A percentile compares a stretch with the other conserved stretches of the same genome.
phyloP scores from a whole-genome alignment of 2,888 invertebrate species.

The Pasiphila rectangulata region DNA sequence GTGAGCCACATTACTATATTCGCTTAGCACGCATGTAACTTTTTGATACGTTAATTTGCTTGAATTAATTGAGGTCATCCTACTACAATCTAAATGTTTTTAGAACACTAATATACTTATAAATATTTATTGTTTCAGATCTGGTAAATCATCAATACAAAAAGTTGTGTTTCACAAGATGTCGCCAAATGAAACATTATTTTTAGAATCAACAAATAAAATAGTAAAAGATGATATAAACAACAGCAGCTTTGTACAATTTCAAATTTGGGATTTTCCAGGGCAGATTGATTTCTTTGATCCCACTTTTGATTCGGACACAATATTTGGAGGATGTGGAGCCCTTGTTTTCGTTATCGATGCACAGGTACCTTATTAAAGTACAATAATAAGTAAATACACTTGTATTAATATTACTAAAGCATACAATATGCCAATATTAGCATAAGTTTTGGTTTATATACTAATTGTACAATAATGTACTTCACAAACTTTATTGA shows the following conservation, averaged over 20 bases:
- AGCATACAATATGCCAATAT: too few species aligned
- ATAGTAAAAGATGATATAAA: conserved; percentile 99
- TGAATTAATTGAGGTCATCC: conserved; percentile 8
- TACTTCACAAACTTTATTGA: background rate
- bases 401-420: too few species aligned
- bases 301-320: conserved; percentile 96
- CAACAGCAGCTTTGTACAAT: conserved; percentile 97
- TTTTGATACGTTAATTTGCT: background rate
- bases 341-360: conserved; percentile 99
- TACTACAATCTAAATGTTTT: background rate
- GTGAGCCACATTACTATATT: conserved; percentile 59
- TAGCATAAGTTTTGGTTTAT: too few species aligned
- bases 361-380: conserved; percentile 85
- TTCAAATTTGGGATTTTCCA: conserved; percentile 99
- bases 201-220: conserved; percentile 98
- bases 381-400: background rate
- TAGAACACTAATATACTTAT: background rate
- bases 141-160: conserved; percentile 99
- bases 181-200: conserved; percentile 99
- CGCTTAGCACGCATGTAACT: background rate
- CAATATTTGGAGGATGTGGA: conserved; percentile 98
- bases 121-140: conserved; percentile 82
- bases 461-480: too few species aligned
- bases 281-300: conserved; percentile 99
- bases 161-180: conserved; percentile 99